Evolutionary conservation across 2,797 vertebrate species (phyloP), one percentile per base, ranked within the genome.

Genomic region (Sebastolobus alascanus): DNA sequence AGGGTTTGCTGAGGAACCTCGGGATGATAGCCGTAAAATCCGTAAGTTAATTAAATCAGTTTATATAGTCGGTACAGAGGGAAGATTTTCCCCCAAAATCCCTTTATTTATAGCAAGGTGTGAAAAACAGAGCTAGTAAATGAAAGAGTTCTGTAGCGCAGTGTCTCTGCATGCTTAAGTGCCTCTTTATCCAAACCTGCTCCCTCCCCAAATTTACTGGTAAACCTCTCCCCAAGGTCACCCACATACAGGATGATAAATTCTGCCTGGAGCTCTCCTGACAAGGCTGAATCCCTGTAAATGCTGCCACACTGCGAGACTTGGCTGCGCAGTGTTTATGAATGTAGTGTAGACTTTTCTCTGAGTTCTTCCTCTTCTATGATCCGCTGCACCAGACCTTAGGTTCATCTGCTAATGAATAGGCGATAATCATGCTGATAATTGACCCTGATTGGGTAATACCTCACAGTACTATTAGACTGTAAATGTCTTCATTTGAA

Each of bases 141-240:
- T 86, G 77, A 88, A 85, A 69, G 70, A 73, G 33, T 79, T 82
- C 50, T 77, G 75, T 75, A 82, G 73, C 60, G 59, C 38, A 61
- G 70, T 54, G 65, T 70, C 69, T 80, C 70, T 84, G 82, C 79
- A 83, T 85, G 69, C 77, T 80, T 74, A 87, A 83, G 77, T 77
- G 79, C 63, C 80, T 86, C 69, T 69, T 75, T 77, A 81, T 80
- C 81, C 71, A 77, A 37, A 72, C 4, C 25, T 14, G 85, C 77
- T 82, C 79, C 71, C 56, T 85, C 83, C 73, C 71, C 67, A 88
- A 84, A 91, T 90, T 90, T 90, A 90, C 91, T 81, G 74, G 87
- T 90, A 90, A 93, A 91, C 85, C 89, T 90, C 72, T 87, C 84
- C 88, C 91, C 90, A 94, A 94, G 93, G 93, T 95, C 94, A 90